A percentile compares a stretch with the other conserved stretches of the same genome.
Conservation (phyloP, 35 echinoderm and acorn worm genomes). For the Apostichopus californicus region DNA sequence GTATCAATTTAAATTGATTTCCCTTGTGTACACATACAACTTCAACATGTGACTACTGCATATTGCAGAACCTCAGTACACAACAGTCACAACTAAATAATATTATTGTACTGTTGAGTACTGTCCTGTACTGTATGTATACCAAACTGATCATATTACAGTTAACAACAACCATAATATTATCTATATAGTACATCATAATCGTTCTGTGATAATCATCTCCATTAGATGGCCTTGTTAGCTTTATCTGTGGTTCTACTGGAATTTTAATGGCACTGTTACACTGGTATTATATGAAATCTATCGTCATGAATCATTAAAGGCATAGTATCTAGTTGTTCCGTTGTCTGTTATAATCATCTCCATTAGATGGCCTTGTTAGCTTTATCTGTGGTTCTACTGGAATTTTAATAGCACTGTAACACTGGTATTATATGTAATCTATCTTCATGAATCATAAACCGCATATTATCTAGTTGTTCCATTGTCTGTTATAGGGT, state of each 20-base stretch:
- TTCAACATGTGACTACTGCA: too few species aligned
- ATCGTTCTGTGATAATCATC: neutral
- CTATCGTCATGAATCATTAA: neutral
- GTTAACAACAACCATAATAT: neutral
- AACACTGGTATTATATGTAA: too few species aligned
- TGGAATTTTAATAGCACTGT: too few species aligned
- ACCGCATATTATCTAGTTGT: too few species aligned
- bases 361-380: too few species aligned
- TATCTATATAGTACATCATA: neutral
- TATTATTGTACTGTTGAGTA: neutral
- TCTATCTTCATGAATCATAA: too few species aligned
- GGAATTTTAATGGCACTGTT: neutral
- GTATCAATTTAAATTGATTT: too few species aligned
- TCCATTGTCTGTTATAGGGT: too few species aligned
- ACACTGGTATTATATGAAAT: neutral
- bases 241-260: neutral
- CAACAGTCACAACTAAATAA: neutral
- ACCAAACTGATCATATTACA: neutral
- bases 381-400: too few species aligned
- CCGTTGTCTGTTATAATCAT: too few species aligned
- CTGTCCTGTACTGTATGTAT: neutral
- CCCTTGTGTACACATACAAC: too few species aligned
- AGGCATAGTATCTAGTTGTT: too few species aligned
- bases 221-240: neutral
- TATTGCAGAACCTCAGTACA: neutral